Base-by-base conservation (phyloP, 1,140 invertebrate species). In the Drosophila dunni region DNA sequence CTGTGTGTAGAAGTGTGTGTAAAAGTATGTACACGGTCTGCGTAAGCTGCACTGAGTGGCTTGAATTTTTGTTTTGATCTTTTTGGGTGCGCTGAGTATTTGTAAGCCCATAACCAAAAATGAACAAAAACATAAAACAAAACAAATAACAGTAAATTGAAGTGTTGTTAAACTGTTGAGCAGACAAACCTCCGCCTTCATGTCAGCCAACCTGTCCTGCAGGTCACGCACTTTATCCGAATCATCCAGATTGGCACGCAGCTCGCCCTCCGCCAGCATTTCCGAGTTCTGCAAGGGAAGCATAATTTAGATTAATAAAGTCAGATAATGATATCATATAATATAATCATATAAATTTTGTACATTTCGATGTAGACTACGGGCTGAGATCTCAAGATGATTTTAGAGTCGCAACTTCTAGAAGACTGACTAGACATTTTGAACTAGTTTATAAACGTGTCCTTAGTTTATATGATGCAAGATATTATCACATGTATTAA, bases 201-300 rank as follows among this genome's bases (percentile, higher is more conserved):
- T 93, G 93, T 98, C 97, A 34, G 96, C 97, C 65, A 98, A 95
- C 93, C 97, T 97, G 93, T 98, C 97, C 92, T 98, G 97, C 44
- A 98, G 93, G 82, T 98, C 97, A 53, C 97, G 94, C 13, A 97
- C 96, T 86, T 96, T 94, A 66, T 97, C 97, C 65, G 96, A 96
- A 81, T 97, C 96, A 67, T 96, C 96, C 68, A 96, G 96, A 90
- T 96, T 96, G 64, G 95, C 95, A 70, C 96, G 94, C 38, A 99
- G 93, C 92, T 98, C 97, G 24, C 97, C 96, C 92, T 98, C 97
- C 4, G 97, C 96, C 5, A 97, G 94, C 94, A 98, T 96, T 93
- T 98, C 97, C 93, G 98, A 97, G 92, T 97, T 98, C 97, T 98
- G 90, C 20, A 53, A 81, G 85, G 63, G 10, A 7, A 13, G 3